Evolutionary conservation across 2,113 vertebrate genomes (phyloP).

Genomic region (Myodes glareolus): DNA sequence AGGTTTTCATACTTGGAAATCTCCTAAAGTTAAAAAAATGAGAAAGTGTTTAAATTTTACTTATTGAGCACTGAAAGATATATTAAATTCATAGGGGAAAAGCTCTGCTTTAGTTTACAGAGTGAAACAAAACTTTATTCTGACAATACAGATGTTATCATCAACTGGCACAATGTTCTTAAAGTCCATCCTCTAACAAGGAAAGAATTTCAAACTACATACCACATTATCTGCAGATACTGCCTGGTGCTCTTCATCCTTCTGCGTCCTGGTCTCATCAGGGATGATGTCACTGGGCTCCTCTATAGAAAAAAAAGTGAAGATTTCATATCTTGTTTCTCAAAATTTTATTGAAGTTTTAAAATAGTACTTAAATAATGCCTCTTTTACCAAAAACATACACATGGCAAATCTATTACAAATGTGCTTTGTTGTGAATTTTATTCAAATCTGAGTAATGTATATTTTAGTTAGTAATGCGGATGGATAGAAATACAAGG

Average conservation of each 20-base stretch:
- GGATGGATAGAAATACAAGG: neutral
- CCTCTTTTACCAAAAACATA: constrained; percentile 12
- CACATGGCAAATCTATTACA: neutral
- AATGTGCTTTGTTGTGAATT: neutral
- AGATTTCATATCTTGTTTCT: constrained; percentile 40
- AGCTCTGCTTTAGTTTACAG: constrained; percentile 22
- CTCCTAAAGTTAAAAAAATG: neutral
- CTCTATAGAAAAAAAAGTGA: constrained; percentile 86
- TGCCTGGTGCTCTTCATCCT: constrained; percentile 85
- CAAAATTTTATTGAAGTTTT: constrained; percentile 40
- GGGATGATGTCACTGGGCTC: constrained; percentile 90
- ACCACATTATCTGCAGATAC: constrained; percentile 93
- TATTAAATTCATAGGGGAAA: neutral
- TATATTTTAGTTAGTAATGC: neutral
- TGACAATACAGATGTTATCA: constrained; percentile 33
- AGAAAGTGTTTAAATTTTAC: constrained; percentile 8
- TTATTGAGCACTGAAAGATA: neutral
- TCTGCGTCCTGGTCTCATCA: constrained; percentile 86
- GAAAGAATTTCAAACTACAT: constrained; percentile 74
- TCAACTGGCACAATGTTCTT: neutral
- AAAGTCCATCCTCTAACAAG: neutral
- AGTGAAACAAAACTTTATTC: constrained; percentile 26
- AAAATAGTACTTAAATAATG: constrained; percentile 1
- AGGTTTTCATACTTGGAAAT: constrained; percentile 29
- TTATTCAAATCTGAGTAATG: neutral